Evolutionary conservation across 2,888 invertebrate species (phyloP).

Genomic region (Rhabditophanes sp.): DNA sequence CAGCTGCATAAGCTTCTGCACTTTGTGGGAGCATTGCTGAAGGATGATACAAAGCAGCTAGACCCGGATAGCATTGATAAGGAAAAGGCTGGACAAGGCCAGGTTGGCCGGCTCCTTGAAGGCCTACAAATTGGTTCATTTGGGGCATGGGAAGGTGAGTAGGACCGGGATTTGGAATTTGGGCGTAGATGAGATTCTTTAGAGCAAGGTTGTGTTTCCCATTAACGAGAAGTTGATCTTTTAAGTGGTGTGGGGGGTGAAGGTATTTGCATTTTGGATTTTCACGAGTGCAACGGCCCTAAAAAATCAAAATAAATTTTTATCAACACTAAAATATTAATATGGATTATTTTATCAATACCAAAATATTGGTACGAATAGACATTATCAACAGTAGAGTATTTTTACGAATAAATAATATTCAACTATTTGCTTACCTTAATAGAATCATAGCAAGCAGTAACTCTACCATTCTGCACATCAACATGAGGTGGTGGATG

Average conservation of each 20-base stretch:
- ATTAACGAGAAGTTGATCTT: slow-evolving; percentile 98
- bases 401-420: neutral
- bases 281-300: slow-evolving; percentile 99
- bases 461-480: slow-evolving; percentile 97
- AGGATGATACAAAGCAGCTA: too few relatives aligned
- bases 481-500: slow-evolving; percentile 97
- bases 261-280: slow-evolving; percentile 99
- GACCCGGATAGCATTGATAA: too few relatives aligned
- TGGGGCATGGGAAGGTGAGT: too few relatives aligned
- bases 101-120: too few relatives aligned
- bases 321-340: neutral
- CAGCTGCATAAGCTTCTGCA: too few relatives aligned
- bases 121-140: too few relatives aligned
- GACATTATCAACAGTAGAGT: neutral
- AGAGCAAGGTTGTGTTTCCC: slow-evolving; percentile 96
- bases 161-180: too few relatives aligned
- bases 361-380: neutral
- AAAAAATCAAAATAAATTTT: slow-evolving; percentile 44
- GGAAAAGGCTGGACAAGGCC: too few relatives aligned
- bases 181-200: slow-evolving; percentile 50
- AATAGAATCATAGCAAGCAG: slow-evolving; percentile 99
- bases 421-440: slow-evolving; percentile 59
- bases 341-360: neutral
- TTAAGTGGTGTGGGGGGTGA: slow-evolving; percentile 98
- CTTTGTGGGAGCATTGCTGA: too few relatives aligned